Evolutionary conservation across 1,140 invertebrate species (phyloP), one percentile per base, ranked within the genome.

Genomic region (Cyphomyrmex costatus): DNA sequence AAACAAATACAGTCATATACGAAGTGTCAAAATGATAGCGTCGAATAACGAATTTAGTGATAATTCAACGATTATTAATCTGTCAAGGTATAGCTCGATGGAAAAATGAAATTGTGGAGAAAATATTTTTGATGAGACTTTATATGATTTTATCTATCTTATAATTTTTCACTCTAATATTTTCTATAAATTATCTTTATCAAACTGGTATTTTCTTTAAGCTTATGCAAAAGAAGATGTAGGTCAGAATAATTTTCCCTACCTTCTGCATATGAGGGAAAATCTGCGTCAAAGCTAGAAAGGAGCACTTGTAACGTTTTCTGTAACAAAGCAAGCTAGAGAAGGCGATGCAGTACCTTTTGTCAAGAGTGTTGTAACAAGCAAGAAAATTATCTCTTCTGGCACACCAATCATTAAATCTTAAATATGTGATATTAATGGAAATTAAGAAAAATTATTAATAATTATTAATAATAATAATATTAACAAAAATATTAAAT

Each of bases 231-330:
- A 51, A 58, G n/a, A 27, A 71, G 79, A 82, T 82, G 58, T 85
- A 68, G 61, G 60, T 68, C 53, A 58, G 51, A 79, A 65, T 76
- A 85, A 85, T 85, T 85, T 68, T 79, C 33, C 36, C 19, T 85
- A 33, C 53, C 51, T 56, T 10, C 10, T 66, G 21, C 33, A 36
- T 30, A 60, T 49, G 74, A 83, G 49, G n/a, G 80, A 85, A 83
- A 51, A 83, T 83, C 6, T 10, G 74, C 68, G 68, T 73, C 68
- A 49, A 73, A 42, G 49, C 36, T 74, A 24, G 24, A 58, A 58
- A 27, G 36, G 7, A 74, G 53, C 53, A 60, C 79, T 74, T 60
- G 79, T 74, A 21, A 83, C 73, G 68, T 83, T 83, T 83, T 74
- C 36, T 60, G 33, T 73, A 73, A 73, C 79, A 58, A 60, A 83